Evolutionary conservation across 1,140 invertebrate genomes (phyloP).

Genomic region (Drosophila bocqueti): DNA sequence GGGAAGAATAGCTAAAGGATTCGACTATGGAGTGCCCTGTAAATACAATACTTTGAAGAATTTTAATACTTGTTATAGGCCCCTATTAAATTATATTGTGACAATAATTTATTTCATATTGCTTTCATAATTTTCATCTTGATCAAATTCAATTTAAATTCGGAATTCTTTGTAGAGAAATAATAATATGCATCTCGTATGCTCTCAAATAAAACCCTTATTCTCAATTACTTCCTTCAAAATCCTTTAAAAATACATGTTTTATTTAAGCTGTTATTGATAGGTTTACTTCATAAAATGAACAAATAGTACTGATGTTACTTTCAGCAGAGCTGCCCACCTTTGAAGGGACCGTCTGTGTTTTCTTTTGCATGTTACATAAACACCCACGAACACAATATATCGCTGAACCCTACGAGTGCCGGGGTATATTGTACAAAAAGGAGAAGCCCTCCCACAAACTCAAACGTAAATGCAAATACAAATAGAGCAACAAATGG

Average conservation of each 20-base stretch:
- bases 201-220: no score
- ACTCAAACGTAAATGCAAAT: slow-evolving; percentile 37
- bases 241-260: neutral
- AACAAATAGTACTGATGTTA: neutral
- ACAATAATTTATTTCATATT: no score
- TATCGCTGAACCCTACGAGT: neutral
- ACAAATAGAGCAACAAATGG: slow-evolving; percentile 40
- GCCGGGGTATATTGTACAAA: slow-evolving; percentile 11
- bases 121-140: neutral
- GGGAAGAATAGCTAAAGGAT: neutral
- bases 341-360: neutral
- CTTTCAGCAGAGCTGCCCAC: neutral
- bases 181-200: no score
- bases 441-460: slow-evolving; percentile 14
- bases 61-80: neutral
- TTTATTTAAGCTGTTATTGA: neutral
- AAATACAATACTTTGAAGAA: no score
- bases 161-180: no score
- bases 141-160: neutral
- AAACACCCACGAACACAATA: slow-evolving; percentile 5
- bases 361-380: neutral
- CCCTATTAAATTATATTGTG: neutral
- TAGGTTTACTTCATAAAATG: neutral
- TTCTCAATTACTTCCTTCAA: neutral
- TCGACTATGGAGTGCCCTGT: neutral